Percentiles rank a stretch among this genome's conserved stretches.
phyloP scores from a whole-genome alignment of 2,113 vertebrate genomes.

The Anser cygnoides region DNA sequence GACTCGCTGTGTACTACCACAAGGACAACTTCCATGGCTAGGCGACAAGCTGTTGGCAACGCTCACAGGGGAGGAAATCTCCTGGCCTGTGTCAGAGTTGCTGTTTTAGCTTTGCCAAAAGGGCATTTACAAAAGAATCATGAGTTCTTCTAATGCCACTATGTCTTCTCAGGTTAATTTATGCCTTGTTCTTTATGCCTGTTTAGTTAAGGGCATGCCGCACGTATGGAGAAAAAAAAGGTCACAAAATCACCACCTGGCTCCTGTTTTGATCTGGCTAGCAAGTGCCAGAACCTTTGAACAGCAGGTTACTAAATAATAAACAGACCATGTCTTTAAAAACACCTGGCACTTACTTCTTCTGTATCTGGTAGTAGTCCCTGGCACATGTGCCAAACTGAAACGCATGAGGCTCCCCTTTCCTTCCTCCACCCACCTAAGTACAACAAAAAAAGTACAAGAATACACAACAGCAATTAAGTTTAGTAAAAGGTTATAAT shows the following conservation, averaged over 20 bases:
- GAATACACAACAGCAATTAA: not conserved
- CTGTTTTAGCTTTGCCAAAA: slow-evolving; percentile 7
- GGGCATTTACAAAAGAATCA: not conserved
- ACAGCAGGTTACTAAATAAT: slow-evolving; percentile 50
- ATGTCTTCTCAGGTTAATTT: slow-evolving; percentile 18
- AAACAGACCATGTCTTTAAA: slow-evolving; percentile 32
- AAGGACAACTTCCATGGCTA: not conserved
- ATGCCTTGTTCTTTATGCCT: slow-evolving; percentile 48
- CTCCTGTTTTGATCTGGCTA: not conserved
- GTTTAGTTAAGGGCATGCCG: slow-evolving; percentile 37
- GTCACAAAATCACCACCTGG: slow-evolving; percentile 14
- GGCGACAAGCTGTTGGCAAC: not conserved
- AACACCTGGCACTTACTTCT: slow-evolving; percentile 1
- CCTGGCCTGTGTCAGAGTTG: not conserved
- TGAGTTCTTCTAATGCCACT: not conserved
- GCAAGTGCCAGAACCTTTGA: slow-evolving; percentile 39
- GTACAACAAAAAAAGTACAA: not conserved
- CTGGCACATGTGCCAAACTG: not conserved
- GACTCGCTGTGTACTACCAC: not conserved
- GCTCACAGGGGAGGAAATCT: slow-evolving; percentile 5
- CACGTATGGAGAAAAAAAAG: slow-evolving; percentile 19
- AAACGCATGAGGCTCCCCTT: not conserved
- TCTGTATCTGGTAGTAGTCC: slow-evolving; percentile 11
- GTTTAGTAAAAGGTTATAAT: not conserved
- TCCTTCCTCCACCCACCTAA: not conserved